A percentile compares a stretch with the other conserved stretches of the same genome.
phyloP scores from a whole-genome alignment of 2,113 vertebrate genomes.

The Bathybates hornii region DNA sequence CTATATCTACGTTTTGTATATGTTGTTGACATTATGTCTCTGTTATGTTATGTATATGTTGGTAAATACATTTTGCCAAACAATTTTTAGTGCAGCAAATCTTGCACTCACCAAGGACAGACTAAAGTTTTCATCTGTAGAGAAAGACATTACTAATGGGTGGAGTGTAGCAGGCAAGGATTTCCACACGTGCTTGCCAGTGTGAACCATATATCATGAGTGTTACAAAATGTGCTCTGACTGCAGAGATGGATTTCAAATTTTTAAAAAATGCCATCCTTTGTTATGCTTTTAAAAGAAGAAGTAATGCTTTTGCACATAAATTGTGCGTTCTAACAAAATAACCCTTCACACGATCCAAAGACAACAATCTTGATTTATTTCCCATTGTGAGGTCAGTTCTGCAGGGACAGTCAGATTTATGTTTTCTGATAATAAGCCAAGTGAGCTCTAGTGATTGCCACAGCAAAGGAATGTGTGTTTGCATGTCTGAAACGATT shows the following conservation, averaged over 20 bases:
- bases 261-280: background rate
- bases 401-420: background rate
- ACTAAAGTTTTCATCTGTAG: background rate
- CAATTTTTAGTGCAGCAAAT: background rate
- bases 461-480: slow-evolving; percentile 1
- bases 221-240: background rate
- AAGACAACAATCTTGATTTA: background rate
- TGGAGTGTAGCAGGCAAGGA: background rate
- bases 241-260: background rate
- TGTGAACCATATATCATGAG: background rate
- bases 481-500: background rate
- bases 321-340: background rate
- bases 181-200: background rate
- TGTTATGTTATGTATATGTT: background rate
- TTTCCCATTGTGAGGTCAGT: slow-evolving; percentile 10
- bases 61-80: background rate
- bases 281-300: background rate
- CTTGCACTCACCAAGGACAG: background rate
- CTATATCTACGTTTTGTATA: background rate
- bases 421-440: slow-evolving; percentile 1
- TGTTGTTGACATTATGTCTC: background rate
- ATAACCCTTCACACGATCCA: background rate
- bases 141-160: background rate
- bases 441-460: background rate
- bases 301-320: background rate